Base-by-base conservation (phyloP, 1,140 invertebrate species). In the Drosophila teissieri region DNA sequence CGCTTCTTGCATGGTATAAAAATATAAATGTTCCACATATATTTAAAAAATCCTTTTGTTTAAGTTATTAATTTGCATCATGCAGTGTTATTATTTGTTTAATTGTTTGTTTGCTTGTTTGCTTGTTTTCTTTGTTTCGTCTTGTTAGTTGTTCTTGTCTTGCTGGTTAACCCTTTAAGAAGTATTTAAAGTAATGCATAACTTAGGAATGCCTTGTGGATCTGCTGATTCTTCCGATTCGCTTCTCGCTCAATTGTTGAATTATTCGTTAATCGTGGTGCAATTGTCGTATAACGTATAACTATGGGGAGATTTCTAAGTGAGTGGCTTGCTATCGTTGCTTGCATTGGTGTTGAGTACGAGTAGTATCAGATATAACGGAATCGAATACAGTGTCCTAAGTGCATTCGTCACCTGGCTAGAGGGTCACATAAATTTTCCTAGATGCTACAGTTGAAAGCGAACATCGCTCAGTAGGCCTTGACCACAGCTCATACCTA, bases 1-100 rank as follows among this genome's bases (percentile, higher is more conserved):
- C 51, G 67, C 75, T 76, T 86, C 79, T 88, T 78, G 83, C 83
- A 88, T 88, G 84, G 84, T 88, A 88, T 88, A 88, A 88, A 88
- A 88, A 88, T 90, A 90, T 90, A 90, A 90, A 90, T 81, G 85
- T 90, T 68, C 75, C 76, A 90, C 78, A 90, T 90, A 81, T 90
- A 89, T 75, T 76, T 83, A 86, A 86, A 88, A 86, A 89, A 77
- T 76, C 73, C 73, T 44, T 78, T 72, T 57, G 52, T 88, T 60
- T 68, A 73, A 73, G 80, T 73, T 83, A 55, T 81, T 73, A 56
- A 44, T 63, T 65, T 58, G 69, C 61, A 63, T 64, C 46, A 74
- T 81, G 73, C 46, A 46, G 24, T 76, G 51, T 64, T 54, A 56
- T 60, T 77, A 60, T 76, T 52, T 62, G 53, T 61, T 31, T 62